These are phyloP conservation scores for Pseudomyrmex gracilis DNA, from an alignment of 1,140 invertebrate genomes.

Conservation along the genomic window DNA sequence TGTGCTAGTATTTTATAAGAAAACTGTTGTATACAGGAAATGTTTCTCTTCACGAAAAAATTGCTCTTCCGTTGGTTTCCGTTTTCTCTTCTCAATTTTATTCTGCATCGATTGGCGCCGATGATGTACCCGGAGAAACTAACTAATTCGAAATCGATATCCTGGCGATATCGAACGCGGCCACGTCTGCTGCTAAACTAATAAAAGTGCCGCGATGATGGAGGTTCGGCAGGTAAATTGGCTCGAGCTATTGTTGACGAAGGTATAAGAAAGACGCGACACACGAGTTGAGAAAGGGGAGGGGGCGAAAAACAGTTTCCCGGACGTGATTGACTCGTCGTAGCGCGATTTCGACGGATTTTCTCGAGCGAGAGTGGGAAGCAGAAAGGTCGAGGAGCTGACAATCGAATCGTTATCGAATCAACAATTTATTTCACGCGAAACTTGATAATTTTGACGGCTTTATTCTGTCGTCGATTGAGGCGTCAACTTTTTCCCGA, in stretches of 20 bases:
- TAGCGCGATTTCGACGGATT: slow-evolving; percentile 49
- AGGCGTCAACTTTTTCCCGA: slow-evolving; percentile 32
- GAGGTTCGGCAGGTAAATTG: slow-evolving; percentile 70
- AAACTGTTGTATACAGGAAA: background rate
- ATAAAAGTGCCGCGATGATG: slow-evolving; percentile 63
- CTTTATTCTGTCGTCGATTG: slow-evolving; percentile 20
- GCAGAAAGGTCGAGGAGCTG: slow-evolving; percentile 36
- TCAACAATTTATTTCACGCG: slow-evolving; percentile 62
- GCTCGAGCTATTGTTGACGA: slow-evolving; percentile 71
- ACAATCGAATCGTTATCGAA: slow-evolving; percentile 64
- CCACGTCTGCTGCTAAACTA: slow-evolving; percentile 38
- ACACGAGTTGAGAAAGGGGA: background rate
- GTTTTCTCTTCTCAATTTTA: background rate
- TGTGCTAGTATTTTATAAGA: background rate
- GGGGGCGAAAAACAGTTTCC: slow-evolving; percentile 67
- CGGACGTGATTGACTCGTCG: slow-evolving; percentile 73
- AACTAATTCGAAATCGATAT: slow-evolving; percentile 81
- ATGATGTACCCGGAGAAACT: slow-evolving; percentile 65
- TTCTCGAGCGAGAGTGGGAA: slow-evolving; percentile 3
- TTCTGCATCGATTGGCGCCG: background rate
- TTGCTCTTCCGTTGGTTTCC: background rate
- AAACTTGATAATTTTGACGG: slow-evolving; percentile 56
- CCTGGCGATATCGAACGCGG: slow-evolving; percentile 74
- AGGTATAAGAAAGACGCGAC: slow-evolving; percentile 53
- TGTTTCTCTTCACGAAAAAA: too few relatives aligned